Base-by-base conservation (phyloP, 2,113 vertebrate species). In the Uria lomvia region DNA sequence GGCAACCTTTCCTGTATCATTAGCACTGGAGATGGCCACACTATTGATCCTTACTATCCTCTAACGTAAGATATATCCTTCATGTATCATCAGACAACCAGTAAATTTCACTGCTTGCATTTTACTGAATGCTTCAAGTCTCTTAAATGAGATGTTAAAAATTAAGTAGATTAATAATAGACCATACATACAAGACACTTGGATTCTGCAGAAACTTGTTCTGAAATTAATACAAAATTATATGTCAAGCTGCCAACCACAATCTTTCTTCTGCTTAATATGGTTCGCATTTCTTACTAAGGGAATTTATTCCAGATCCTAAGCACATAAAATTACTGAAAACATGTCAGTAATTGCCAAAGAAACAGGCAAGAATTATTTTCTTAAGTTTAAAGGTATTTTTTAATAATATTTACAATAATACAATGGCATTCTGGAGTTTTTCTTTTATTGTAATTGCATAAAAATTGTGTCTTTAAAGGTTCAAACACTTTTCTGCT, bases 1-100 rank as follows among this genome's bases (percentile, higher is more conserved):
- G 99, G 99, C 90, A 99, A 99, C 75, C 97, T 99, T 68, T 99
- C 99, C 65, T 99, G 99, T 73, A 95, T 97, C 42, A 85, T 99
- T 67, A 99, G 97, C 88, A 98, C 97, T 38, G 99, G 99, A 63
- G 99, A 99, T 71, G 99, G 99, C 32, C 98, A 98, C 97, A 97
- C 74, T 22, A 97, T 99, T 22, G 99, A 99, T 90, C 98, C 99
- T 29, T 99, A 99, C 96, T 98, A 97, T 90, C 99, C 99, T 15
- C 92, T 94, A 36, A 97, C 97, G 99, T 99, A 98, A 98, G 98
- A 94, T 20, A 34, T 1, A 43, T 32, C 50, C 78, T 92, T 82
- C 68, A 29, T 16, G 14, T 56, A 36, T 12, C 62, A 82, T 58
- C 27, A 68, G 50, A 60, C 15, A 50, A 65, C 4, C 24, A 50